phyloP scores from a whole-genome alignment of 2,888 invertebrate species.

The Parnassius apollo region DNA sequence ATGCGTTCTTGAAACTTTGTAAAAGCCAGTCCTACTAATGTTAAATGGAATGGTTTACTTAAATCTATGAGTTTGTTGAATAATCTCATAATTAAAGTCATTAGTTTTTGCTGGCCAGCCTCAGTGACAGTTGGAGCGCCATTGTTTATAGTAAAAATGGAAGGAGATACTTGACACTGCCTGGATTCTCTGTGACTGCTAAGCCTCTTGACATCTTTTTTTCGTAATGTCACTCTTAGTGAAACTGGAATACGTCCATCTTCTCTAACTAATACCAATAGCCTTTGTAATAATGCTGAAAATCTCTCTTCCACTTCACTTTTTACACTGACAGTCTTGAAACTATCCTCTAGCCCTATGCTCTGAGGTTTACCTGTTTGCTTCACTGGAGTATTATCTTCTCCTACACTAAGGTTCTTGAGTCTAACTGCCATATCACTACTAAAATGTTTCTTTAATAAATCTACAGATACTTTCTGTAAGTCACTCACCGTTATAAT shows the following conservation, averaged over 20 bases:
- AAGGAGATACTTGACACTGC: slow-evolving; percentile 86
- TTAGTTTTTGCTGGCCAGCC: slow-evolving; percentile 83
- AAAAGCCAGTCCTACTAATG: slow-evolving; percentile 89
- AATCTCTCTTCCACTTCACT: slow-evolving; percentile 88
- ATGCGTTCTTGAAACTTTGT: slow-evolving; percentile 89
- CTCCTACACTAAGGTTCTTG: slow-evolving; percentile 86
- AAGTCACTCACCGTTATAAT: slow-evolving; percentile 85
- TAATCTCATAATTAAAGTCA: slow-evolving; percentile 86
- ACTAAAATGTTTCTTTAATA: slow-evolving; percentile 84
- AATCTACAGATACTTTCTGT: slow-evolving; percentile 80
- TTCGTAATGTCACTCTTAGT: slow-evolving; percentile 87
- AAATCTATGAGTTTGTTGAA: slow-evolving; percentile 88
- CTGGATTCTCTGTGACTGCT: slow-evolving; percentile 87
- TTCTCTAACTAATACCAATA: slow-evolving; percentile 86
- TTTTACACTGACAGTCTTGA: slow-evolving; percentile 86
- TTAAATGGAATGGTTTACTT: slow-evolving; percentile 88
- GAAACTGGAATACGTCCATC: slow-evolving; percentile 90
- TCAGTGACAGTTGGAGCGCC: slow-evolving; percentile 75
- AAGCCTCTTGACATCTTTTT: slow-evolving; percentile 84
- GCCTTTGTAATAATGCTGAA: slow-evolving; percentile 83
- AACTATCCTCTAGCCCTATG: slow-evolving; percentile 90
- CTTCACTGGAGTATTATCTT: slow-evolving; percentile 87
- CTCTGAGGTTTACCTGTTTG: slow-evolving; percentile 88
- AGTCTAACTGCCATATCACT: slow-evolving; percentile 85
- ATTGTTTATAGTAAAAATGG: slow-evolving; percentile 79